Conservation (phyloP, 1,140 invertebrate genomes). For the Caenorhabditis latens region DNA sequence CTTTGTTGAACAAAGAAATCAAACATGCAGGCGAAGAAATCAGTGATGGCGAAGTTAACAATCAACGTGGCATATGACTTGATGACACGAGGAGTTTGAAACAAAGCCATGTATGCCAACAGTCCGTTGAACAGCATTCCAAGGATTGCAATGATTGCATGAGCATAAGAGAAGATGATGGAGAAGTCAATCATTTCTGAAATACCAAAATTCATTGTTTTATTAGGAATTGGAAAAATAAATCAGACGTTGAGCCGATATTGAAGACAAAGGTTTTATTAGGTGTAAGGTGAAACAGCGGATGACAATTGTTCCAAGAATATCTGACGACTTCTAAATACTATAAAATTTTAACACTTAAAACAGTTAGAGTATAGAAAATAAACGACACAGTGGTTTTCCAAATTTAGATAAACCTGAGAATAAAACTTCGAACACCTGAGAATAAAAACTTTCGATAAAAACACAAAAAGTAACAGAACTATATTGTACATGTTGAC, state of each 20-base stretch:
- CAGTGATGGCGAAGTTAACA: constrained; percentile 56
- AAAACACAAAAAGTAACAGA: neutral
- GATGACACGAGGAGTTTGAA: constrained; percentile 52
- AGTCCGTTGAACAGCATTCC: constrained; percentile 36
- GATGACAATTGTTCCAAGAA: no score
- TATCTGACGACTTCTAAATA: no score
- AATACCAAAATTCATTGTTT: neutral
- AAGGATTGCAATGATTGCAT: constrained; percentile 27
- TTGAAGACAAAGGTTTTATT: neutral
- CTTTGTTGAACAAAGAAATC: constrained; percentile 59
- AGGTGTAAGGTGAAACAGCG: no score
- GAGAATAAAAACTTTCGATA: no score
- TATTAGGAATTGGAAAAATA: neutral
- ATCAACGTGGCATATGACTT: constrained; percentile 55
- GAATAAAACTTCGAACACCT: no score
- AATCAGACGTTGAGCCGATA: no score
- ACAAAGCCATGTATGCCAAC: constrained; percentile 43
- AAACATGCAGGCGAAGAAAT: constrained; percentile 46
- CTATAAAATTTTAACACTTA: no score
- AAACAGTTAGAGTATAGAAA: no score
- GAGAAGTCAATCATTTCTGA: constrained; percentile 39
- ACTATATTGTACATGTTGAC: neutral
- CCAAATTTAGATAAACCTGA: no score
- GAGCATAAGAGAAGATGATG: neutral
- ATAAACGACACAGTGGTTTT: no score